These are phyloP conservation scores for Varanus komodoensis DNA, from an alignment of 2,113 vertebrate genomes.

Conservation along the genomic window DNA sequence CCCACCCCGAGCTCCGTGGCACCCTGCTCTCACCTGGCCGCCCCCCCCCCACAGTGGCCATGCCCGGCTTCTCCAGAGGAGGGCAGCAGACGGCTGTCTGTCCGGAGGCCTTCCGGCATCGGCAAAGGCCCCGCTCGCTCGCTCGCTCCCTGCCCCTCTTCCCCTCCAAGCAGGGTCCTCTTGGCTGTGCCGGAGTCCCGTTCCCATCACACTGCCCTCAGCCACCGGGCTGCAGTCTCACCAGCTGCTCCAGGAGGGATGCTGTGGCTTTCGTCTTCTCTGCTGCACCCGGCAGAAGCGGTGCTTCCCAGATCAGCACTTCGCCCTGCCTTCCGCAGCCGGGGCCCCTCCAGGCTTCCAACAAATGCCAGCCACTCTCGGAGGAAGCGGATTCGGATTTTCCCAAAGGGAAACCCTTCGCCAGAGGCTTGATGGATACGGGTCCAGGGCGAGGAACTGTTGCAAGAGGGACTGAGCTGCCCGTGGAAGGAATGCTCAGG, in stretches of 20 bases:
- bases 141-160: too few relatives aligned
- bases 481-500: background rate
- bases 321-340: too few relatives aligned
- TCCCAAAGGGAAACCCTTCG: constrained; percentile 58
- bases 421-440: constrained; percentile 67
- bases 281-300: background rate
- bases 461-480: constrained; percentile 61
- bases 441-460: constrained; percentile 71
- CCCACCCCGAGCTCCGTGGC: rapidly evolving
- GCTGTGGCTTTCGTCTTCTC: background rate
- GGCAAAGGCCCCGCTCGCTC: background rate
- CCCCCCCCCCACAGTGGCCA: background rate
- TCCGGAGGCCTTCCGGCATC: background rate
- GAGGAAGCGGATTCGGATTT: background rate
- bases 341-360: too few relatives aligned
- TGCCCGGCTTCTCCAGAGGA: constrained; percentile 51
- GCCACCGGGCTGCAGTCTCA: background rate
- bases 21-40: too few relatives aligned
- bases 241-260: background rate
- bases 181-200: background rate
- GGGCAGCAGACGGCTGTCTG: constrained; percentile 63
- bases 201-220: rapidly evolving
- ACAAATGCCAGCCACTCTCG: too few relatives aligned
- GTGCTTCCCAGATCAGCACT: too few relatives aligned
- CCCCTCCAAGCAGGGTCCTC: rapidly evolving